Conservation (phyloP, 2,113 vertebrate genomes). For the rat (Rattus norvegicus) region GRCr8 NC_086032.1:62595501-62596000, state of each 20-base stretch:
- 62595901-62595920: background rate
- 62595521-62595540: background rate
- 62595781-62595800: background rate
- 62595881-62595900: slow-evolving; percentile 65
- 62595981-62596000: background rate
- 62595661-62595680: slow-evolving; percentile 8
- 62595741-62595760: background rate
- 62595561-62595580: background rate
- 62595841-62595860: background rate
- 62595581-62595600: background rate
- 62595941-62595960: slow-evolving; percentile 31
- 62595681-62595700: background rate
- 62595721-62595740: background rate
- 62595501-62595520: background rate
- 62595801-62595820: background rate
- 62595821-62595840: slow-evolving; percentile 5
- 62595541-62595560: background rate
- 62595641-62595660: background rate
- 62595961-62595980: slow-evolving; percentile 38
- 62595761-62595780: background rate
- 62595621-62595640: background rate
- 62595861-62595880: slow-evolving; percentile 36
- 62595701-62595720: background rate
- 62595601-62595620: background rate
- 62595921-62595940: slow-evolving; percentile 59